These are phyloP conservation scores for Darevskia mixta DNA, from an alignment of 2,797 vertebrate genomes.

Conservation along the genomic window DNA sequence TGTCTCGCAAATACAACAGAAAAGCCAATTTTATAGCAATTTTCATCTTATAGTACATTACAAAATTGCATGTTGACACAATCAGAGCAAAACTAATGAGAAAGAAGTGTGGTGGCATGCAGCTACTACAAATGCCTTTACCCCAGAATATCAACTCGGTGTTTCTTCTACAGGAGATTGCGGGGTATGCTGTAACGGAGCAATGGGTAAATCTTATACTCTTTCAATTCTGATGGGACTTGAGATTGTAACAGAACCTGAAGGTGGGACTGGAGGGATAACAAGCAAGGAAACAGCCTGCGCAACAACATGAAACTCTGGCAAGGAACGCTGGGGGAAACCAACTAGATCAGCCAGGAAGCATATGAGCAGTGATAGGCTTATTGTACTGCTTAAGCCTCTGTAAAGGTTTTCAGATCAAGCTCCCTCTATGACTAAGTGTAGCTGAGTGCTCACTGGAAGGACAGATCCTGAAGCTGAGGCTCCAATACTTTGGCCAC, in stretches of 20 bases:
- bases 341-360: neutral
- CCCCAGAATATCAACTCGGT: neutral
- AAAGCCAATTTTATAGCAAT: neutral
- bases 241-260: neutral
- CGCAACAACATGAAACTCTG: neutral
- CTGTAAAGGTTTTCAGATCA: too few species aligned
- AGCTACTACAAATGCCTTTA: neutral
- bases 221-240: neutral
- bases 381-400: neutral
- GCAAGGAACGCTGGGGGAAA: neutral
- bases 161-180: neutral
- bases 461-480: too few species aligned
- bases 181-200: neutral
- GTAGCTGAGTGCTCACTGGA: too few species aligned
- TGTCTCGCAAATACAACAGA: neutral
- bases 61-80: neutral
- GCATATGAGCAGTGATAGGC: neutral
- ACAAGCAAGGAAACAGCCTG: neutral
- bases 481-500: too few species aligned
- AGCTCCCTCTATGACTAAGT: neutral
- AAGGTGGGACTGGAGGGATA: neutral
- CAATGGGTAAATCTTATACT: neutral
- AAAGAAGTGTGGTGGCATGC: neutral
- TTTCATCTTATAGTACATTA: neutral
- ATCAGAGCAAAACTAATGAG: neutral